Evolutionary conservation across 2,113 vertebrate genomes (phyloP).

Genomic region (Perca fluviatilis): DNA sequence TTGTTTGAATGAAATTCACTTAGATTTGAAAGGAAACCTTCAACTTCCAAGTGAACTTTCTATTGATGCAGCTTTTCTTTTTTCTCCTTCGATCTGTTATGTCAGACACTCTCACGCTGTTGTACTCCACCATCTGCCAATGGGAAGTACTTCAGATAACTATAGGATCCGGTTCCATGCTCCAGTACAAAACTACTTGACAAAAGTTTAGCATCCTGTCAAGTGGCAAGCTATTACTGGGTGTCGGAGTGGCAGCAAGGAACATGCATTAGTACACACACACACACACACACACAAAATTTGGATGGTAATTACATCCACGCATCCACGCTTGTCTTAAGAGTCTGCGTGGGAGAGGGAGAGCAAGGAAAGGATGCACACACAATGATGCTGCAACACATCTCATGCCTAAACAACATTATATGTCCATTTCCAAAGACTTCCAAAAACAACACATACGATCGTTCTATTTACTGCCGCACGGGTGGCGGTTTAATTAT

Average conservation of each 20-base stretch:
- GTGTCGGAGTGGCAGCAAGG: constrained; percentile 40
- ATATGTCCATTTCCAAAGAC: no score
- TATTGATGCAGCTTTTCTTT: not conserved
- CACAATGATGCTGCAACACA: not conserved
- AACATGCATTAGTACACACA: constrained; percentile 56
- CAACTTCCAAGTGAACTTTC: not conserved
- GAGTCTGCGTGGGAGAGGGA: constrained; percentile 57
- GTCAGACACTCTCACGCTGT: constrained; percentile 27
- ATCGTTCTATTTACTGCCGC: no score
- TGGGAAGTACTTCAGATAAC: constrained; percentile 30
- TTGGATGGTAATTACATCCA: constrained; percentile 60
- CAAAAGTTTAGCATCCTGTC: constrained; percentile 65
- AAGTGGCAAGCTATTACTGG: constrained; percentile 66
- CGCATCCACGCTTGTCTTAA: constrained; percentile 52
- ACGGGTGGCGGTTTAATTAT: no score
- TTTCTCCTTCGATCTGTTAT: constrained; percentile 14
- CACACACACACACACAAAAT: not conserved
- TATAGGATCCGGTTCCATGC: constrained; percentile 19
- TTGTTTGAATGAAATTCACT: not conserved
- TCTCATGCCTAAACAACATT: no score
- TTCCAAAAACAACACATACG: no score
- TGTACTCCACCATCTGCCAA: constrained; percentile 3
- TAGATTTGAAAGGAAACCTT: not conserved
- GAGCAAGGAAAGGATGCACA: not conserved
- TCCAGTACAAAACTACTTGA: constrained; percentile 37